These are phyloP conservation scores for Leptosomus discolor DNA, from an alignment of 2,113 vertebrate genomes.

Conservation along the genomic window DNA sequence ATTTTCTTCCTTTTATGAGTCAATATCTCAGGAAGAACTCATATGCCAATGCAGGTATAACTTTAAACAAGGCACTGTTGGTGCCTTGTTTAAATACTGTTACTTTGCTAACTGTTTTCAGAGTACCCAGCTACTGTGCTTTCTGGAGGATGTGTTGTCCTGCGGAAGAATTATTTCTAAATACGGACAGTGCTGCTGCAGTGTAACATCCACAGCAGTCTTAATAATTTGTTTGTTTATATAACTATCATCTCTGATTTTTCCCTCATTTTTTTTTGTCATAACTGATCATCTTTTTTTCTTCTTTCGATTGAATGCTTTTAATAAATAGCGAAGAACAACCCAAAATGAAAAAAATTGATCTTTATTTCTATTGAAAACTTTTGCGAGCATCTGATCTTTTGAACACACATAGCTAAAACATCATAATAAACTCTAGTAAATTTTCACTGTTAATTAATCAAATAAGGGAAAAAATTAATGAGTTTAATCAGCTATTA, in stretches of 20 bases:
- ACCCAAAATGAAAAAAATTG: neutral
- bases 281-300: neutral
- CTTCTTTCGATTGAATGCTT: neutral
- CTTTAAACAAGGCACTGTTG: constrained; percentile 6
- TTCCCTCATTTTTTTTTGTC: neutral
- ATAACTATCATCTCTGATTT: neutral
- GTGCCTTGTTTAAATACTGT: neutral
- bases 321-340: neutral
- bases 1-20: constrained; percentile 44
- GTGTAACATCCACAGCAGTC: neutral
- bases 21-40: constrained; percentile 7
- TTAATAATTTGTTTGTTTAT: neutral
- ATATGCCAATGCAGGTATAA: neutral
- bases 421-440: neutral
- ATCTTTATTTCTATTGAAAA: neutral
- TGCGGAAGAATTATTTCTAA: neutral
- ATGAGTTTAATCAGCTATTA: neutral
- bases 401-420: neutral
- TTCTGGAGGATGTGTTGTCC: neutral
- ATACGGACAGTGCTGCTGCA: neutral
- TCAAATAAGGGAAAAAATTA: neutral
- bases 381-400: neutral
- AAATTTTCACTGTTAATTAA: neutral
- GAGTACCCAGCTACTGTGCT: neutral
- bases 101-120: neutral